Evolutionary conservation across 2,113 vertebrate genomes (phyloP).

Genomic region (Geococcyx californianus): DNA sequence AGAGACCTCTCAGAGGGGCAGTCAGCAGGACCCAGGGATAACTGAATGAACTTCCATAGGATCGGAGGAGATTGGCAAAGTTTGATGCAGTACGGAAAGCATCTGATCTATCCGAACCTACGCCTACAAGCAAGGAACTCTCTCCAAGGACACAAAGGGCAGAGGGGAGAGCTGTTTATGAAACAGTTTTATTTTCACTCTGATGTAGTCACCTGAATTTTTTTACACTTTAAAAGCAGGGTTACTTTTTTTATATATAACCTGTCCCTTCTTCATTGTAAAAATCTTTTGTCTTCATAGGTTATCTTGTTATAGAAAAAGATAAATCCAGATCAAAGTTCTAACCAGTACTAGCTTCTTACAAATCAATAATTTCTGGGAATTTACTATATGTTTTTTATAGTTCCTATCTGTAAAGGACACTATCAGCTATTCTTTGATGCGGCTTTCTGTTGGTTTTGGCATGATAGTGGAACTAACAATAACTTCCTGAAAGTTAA

Average conservation of each 20-base stretch:
- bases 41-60: neutral
- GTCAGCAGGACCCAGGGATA: neutral
- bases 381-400: neutral
- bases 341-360: neutral
- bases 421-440: neutral
- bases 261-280: neutral
- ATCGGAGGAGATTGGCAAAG: neutral
- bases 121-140: neutral
- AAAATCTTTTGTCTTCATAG: neutral
- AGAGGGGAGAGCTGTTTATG: neutral
- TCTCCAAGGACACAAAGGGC: neutral
- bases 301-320: neutral
- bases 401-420: neutral
- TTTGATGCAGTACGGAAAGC: neutral
- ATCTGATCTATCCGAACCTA: neutral
- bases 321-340: neutral
- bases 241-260: neutral
- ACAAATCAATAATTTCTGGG: neutral
- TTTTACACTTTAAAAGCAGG: neutral
- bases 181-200: neutral
- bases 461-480: neutral
- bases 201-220: neutral
- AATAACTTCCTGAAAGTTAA: neutral
- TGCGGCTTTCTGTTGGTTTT: neutral
- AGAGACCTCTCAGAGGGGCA: neutral